Evolutionary conservation across 2,888 invertebrate species (phyloP), one percentile per base, ranked within the genome.

Genomic region (Erebia ligea): DNA sequence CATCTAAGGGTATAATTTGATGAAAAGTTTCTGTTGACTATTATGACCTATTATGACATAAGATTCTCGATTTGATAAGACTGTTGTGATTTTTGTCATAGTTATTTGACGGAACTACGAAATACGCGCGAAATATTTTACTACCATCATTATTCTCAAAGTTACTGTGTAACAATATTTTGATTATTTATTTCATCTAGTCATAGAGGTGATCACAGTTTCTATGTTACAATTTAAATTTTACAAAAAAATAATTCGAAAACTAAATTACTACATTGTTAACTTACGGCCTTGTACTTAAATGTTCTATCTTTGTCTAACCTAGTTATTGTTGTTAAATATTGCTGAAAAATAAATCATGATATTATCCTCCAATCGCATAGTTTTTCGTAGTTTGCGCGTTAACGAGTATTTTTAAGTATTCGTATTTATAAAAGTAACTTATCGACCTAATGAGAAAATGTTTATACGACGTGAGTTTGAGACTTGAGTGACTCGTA

Each of bases 21-120:
- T 42, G 62, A 61, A 40, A 69, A 62, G 21, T 25, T 66, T 69
- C 69, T 67, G 71, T 71, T 75, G 62, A 68, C 75, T 72, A 73
- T 70, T 72, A 68, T 71, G 58, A 17, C 34, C 75, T 72, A 73
- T 70, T 72, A 68, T 71, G 58, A 17, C 34, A 67, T 68, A 71
- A 66, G 68, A 73, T 75, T 75, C 79, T 81, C 76, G 77, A 81
- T 81, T 82, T 71, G 70, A 86, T 82, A 89, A 91, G 91, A 91
- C 91, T 91, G 91, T 81, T 77, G 67, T 81, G 79, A 81, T 83
- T 84, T 82, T 61, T 73, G 48, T 70, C 64, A 68, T 64, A 34
- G 56, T 66, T 67, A 25, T 62, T 62, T 59, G 19, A 57, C 64
- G 15, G 65, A 72, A 75, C 73, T 75, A 72, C 73, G 75, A 71